Conservation (phyloP, 2,888 invertebrate genomes). For the Brachycybe producta region DNA sequence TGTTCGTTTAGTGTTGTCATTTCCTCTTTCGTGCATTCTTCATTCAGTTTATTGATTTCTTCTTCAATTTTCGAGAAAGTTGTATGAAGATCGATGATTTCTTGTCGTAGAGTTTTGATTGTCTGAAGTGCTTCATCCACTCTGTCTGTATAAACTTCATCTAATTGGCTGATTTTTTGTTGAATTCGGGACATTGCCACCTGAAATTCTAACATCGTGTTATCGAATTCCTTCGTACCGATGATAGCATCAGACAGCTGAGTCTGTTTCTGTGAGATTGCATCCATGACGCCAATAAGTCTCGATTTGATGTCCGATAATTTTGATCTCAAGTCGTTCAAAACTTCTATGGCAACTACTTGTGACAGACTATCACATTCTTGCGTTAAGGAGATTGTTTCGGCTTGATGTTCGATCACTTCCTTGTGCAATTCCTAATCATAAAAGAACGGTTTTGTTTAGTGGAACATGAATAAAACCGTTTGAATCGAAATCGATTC, state of each 20-base stretch:
- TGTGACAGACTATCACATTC: constrained; percentile 65
- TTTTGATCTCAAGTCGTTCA: constrained; percentile 52
- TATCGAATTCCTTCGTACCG: constrained; percentile 62
- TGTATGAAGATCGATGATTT: constrained; percentile 70
- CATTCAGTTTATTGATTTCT: constrained; percentile 63
- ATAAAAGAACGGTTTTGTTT: not conserved
- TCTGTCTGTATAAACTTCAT: constrained; percentile 66
- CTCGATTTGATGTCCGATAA: constrained; percentile 60
- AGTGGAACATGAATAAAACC: not conserved
- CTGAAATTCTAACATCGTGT: constrained; percentile 60
- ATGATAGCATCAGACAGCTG: constrained; percentile 61
- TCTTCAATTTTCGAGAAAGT: constrained; percentile 63
- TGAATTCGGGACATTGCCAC: constrained; percentile 65
- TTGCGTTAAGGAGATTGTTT: constrained; percentile 63
- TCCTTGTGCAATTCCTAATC: constrained; percentile 51
- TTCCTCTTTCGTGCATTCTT: constrained; percentile 57
- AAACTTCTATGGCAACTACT: constrained; percentile 63
- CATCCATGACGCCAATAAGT: constrained; percentile 60
- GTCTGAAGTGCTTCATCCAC: constrained; percentile 64
- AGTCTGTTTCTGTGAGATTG: constrained; percentile 60
- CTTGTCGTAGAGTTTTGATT: constrained; percentile 57
- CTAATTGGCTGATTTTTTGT: constrained; percentile 57
- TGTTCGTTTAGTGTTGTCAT: constrained; percentile 56
- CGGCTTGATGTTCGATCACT: constrained; percentile 71
- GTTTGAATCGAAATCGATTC: not conserved